These are phyloP conservation scores for Cantharis nigra DNA, from an alignment of 2,888 invertebrate species.

Conservation along the genomic window DNA sequence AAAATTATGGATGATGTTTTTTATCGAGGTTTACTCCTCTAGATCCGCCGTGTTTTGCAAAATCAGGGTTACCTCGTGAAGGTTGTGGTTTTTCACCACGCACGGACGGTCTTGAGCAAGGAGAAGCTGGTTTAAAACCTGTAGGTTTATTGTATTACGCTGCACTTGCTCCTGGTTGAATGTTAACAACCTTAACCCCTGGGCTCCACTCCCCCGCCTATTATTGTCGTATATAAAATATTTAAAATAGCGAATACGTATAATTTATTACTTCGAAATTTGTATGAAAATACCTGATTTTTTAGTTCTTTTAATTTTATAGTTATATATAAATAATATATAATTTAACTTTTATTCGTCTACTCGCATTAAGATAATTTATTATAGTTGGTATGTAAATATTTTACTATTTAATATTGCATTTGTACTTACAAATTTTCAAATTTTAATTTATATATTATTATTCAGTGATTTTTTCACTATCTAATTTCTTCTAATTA, in stretches of 20 bases:
- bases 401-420: no score
- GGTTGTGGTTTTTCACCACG: background rate
- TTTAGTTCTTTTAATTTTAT: background rate
- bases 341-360: no score
- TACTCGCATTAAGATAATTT: no score
- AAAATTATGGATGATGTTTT: background rate
- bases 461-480: no score
- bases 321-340: no score
- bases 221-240: no score
- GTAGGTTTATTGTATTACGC: background rate
- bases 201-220: background rate
- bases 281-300: background rate
- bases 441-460: no score
- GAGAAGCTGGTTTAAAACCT: background rate
- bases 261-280: background rate
- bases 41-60: conserved; percentile 3
- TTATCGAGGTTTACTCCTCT: conserved; percentile 2
- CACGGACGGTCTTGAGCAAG: conserved; percentile 1
- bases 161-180: background rate
- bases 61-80: conserved; percentile 3
- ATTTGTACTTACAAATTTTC: no score
- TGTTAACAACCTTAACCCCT: background rate
- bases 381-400: no score
- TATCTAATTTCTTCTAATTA: no score
- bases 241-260: background rate